Conservation (phyloP, 1,140 invertebrate genomes). For the Drosophila truncata region DNA sequence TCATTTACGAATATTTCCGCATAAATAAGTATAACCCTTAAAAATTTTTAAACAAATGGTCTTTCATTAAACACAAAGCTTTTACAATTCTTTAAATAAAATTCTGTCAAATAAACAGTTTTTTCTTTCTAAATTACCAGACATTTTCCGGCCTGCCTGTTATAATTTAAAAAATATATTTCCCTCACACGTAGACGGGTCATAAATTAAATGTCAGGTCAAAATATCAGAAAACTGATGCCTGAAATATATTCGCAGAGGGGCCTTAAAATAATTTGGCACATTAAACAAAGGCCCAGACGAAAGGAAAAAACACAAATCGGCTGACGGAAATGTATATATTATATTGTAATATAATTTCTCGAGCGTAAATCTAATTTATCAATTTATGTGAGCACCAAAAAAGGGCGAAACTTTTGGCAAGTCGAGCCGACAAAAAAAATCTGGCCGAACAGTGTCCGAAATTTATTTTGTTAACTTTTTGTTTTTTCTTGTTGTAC, state of each 20-base stretch:
- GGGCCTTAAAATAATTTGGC: conserved; percentile 63
- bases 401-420: conserved; percentile 26
- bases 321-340: conserved; percentile 59
- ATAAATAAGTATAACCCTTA: neutral
- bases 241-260: conserved; percentile 19
- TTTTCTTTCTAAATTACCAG: conserved; percentile 8
- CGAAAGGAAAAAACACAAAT: conserved; percentile 62
- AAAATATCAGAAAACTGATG: conserved; percentile 35
- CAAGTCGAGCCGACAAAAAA: conserved; percentile 41
- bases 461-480: conserved; percentile 47
- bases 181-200: conserved; percentile 17
- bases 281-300: conserved; percentile 16
- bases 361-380: conserved; percentile 82
- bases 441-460: conserved; percentile 54
- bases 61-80: neutral
- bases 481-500: neutral
- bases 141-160: conserved; percentile 23
- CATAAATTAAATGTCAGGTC: conserved; percentile 53
- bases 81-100: neutral
- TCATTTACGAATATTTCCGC: neutral
- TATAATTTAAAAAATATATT: conserved; percentile 22
- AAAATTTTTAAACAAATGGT: neutral
- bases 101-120: conserved; percentile 27
- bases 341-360: conserved; percentile 83
- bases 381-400: conserved; percentile 67